Evolutionary conservation across 2,113 vertebrate species (phyloP).

Genomic region (Dromaius novaehollandiae): DNA sequence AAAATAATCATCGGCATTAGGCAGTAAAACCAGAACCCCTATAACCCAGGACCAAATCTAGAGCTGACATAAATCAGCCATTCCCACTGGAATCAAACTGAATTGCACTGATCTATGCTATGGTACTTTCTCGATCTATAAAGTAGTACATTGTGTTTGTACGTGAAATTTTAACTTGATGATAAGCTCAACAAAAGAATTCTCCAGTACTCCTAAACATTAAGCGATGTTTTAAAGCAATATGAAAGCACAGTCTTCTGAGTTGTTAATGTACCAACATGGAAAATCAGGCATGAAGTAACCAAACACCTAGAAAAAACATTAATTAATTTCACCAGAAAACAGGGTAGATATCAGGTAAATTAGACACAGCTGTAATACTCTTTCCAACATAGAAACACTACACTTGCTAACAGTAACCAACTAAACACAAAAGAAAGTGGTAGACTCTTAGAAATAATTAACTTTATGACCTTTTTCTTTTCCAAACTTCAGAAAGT

Average conservation of each 20-base stretch:
- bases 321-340: constrained; percentile 8
- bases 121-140: not conserved
- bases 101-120: not conserved
- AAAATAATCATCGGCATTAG: not conserved
- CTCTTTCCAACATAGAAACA: not conserved
- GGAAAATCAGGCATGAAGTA: not conserved
- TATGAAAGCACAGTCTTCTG: not conserved
- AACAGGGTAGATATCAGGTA: not conserved
- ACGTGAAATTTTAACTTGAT: not conserved
- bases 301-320: not conserved
- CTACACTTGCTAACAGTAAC: not conserved
- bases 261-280: not conserved
- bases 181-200: not conserved
- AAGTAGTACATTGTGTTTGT: not conserved
- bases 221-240: not conserved
- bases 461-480: not conserved
- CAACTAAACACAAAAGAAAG: not conserved
- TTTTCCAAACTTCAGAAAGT: not conserved
- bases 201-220: not conserved
- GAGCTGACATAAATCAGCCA: not conserved
- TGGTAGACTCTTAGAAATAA: not conserved
- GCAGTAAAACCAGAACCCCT: not conserved
- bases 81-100: not conserved
- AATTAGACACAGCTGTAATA: not conserved
- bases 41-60: not conserved